Evolutionary conservation across 2,113 vertebrate genomes (phyloP).

Genomic region (Cephalopholis sonnerati): DNA sequence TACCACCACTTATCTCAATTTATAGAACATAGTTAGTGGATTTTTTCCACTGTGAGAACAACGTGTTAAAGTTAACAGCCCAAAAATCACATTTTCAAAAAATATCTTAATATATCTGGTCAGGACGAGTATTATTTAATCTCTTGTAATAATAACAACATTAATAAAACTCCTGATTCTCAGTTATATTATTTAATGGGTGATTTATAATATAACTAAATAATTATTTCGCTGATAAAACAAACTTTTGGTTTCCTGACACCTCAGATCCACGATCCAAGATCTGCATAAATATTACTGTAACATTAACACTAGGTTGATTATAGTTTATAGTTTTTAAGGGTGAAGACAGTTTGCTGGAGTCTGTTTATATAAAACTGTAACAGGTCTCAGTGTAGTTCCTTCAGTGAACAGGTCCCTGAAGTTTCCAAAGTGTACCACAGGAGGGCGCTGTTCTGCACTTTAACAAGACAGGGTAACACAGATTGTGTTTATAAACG

Average conservation of each 20-base stretch:
- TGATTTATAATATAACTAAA: background rate
- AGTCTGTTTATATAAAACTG: background rate
- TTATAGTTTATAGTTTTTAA: background rate
- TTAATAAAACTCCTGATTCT: background rate
- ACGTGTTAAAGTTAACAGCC: too few relatives aligned
- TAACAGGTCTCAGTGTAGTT: background rate
- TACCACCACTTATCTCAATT: too few relatives aligned
- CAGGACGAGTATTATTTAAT: background rate
- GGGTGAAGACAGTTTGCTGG: background rate
- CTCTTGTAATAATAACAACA: background rate
- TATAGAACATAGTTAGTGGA: too few relatives aligned
- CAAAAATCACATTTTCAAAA: too few relatives aligned
- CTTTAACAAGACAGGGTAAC: too few relatives aligned
- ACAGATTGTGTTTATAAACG: background rate
- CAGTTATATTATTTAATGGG: background rate
- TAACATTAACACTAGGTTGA: background rate
- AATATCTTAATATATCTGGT: too few relatives aligned
- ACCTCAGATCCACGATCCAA: background rate
- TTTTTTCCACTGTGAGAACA: too few relatives aligned
- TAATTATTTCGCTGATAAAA: background rate
- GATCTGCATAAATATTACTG: background rate
- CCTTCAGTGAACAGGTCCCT: background rate
- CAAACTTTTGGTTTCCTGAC: background rate
- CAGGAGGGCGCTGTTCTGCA: constrained; percentile 36
- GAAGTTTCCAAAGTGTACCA: constrained; percentile 13